These are phyloP conservation scores for Brienomyrus brachyistius DNA, from an alignment of 2,113 vertebrate genomes.

Conservation along the genomic window DNA sequence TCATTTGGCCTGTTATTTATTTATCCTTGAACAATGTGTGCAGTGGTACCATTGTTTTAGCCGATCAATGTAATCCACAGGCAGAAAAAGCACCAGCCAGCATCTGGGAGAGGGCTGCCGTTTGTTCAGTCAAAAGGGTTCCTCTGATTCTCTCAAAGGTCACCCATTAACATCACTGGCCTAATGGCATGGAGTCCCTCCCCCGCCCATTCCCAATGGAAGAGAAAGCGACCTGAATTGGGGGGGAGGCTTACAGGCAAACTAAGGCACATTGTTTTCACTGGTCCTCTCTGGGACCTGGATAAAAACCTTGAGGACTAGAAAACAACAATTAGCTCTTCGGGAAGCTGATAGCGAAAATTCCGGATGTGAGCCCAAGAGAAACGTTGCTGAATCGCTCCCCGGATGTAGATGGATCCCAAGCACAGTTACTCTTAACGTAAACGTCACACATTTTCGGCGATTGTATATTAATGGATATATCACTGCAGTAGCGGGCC, in stretches of 20 bases:
- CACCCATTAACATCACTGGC: conserved; percentile 36
- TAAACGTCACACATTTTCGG: background rate
- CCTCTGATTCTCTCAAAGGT: conserved; percentile 53
- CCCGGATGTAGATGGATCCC: background rate
- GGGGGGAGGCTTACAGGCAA: background rate
- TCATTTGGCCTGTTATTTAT: conserved; percentile 40
- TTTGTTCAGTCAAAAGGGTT: conserved; percentile 30
- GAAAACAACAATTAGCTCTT: background rate
- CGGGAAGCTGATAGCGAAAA: background rate
- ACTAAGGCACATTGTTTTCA: background rate
- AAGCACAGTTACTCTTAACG: background rate
- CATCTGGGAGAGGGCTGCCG: conserved; percentile 27
- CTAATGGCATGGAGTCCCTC: conserved; percentile 14
- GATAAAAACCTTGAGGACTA: background rate
- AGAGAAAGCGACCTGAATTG: background rate
- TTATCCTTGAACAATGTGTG: conserved; percentile 33
- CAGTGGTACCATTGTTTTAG: conserved; percentile 45
- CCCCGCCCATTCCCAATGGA: background rate
- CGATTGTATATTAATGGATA: conserved; percentile 10
- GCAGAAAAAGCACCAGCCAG: conserved; percentile 29
- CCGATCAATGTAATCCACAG: conserved; percentile 53
- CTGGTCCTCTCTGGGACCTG: background rate
- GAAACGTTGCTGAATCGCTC: background rate
- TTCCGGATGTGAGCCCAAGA: background rate
- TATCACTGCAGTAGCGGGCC: background rate